Conservation (phyloP, 2,797 vertebrate genomes). For the Bucorvus abyssinicus region DNA sequence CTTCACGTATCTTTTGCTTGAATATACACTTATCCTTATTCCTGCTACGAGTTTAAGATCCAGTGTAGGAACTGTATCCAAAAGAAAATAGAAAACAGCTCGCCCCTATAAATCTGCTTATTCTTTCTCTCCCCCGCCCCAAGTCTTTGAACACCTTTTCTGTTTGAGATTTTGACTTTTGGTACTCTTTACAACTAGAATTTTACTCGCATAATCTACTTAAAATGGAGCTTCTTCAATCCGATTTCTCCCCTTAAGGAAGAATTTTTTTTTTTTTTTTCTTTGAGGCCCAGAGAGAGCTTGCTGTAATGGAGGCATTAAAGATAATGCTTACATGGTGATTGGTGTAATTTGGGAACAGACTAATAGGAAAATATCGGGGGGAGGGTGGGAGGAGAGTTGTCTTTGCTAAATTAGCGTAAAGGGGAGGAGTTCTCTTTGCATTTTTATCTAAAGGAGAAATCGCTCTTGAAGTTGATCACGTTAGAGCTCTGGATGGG, state of each 20-base stretch:
- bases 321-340: constrained; percentile 66
- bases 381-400: background rate
- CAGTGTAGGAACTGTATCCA: constrained; percentile 21
- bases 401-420: constrained; percentile 32
- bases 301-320: constrained; percentile 62
- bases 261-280: constrained; percentile 38
- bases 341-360: constrained; percentile 67
- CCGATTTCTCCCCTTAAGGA: constrained; percentile 55
- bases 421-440: constrained; percentile 52
- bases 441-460: constrained; percentile 36
- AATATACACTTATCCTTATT: constrained; percentile 60
- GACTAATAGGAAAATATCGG: constrained; percentile 60
- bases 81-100: constrained; percentile 27
- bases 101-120: background rate
- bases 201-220: constrained; percentile 55
- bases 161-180: constrained; percentile 23
- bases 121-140: accelerated
- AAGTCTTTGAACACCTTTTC: constrained; percentile 29
- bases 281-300: constrained; percentile 41
- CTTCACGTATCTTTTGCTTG: constrained; percentile 52
- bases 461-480: constrained; percentile 40
- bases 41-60: constrained; percentile 32
- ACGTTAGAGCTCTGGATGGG: background rate
- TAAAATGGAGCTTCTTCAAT: constrained; percentile 57
- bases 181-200: background rate